These are phyloP conservation scores for Eustalomyia histrio DNA, from an alignment of 2,888 invertebrate genomes.

Conservation along the genomic window DNA sequence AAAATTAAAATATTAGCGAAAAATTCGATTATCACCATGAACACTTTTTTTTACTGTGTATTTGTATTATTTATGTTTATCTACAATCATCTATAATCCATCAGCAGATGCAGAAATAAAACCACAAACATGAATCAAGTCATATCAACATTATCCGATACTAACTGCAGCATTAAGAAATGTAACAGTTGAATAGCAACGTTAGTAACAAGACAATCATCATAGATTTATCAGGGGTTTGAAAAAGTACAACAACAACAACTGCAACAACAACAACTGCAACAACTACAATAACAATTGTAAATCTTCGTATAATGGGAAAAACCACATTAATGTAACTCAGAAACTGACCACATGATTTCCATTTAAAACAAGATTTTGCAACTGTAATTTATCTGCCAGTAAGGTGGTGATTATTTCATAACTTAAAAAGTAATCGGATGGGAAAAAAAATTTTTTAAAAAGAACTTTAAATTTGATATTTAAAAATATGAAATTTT, in stretches of 20 bases:
- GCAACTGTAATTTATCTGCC: background rate
- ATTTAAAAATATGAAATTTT: too few species aligned
- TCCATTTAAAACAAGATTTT: constrained; percentile 58
- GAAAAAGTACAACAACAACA: background rate
- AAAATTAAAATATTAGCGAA: too few species aligned
- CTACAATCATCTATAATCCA: background rate
- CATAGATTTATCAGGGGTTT: constrained; percentile 29
- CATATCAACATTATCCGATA: constrained; percentile 23
- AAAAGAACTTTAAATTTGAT: too few species aligned
- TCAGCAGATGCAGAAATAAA: constrained; percentile 18
- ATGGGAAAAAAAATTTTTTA: too few species aligned
- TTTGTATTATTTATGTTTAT: background rate
- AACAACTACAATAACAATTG: background rate
- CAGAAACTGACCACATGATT: constrained; percentile 64
- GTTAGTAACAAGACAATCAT: constrained; percentile 49
- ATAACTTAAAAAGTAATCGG: too few species aligned
- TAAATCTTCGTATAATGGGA: background rate
- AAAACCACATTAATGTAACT: constrained; percentile 53
- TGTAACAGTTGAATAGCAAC: constrained; percentile 29
- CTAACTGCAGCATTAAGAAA: constrained; percentile 38
- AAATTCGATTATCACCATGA: too few species aligned
- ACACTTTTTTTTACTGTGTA: too few species aligned
- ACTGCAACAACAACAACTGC: background rate
- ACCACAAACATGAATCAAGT: constrained; percentile 37
- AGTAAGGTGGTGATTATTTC: too few species aligned